Evolutionary conservation across 1,140 invertebrate genomes (phyloP).

Genomic region (Agrilus planipennis): DNA sequence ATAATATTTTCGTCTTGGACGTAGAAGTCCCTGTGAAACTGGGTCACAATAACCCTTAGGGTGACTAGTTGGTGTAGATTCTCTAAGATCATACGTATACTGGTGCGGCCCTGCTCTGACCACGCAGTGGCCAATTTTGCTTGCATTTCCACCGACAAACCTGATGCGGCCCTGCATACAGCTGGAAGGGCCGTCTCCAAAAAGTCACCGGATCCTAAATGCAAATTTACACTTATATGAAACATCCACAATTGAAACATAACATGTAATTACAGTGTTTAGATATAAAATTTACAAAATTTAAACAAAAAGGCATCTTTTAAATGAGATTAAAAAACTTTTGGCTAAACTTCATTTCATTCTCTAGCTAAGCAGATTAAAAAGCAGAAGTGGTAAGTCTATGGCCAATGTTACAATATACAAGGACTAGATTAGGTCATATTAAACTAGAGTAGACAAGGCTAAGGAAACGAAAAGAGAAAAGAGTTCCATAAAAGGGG

Average conservation of each 20-base stretch:
- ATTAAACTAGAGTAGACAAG: too few species aligned
- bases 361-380: too few species aligned
- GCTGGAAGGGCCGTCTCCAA: constrained; percentile 70
- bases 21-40: constrained; percentile 58
- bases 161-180: constrained; percentile 64
- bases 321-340: too few species aligned
- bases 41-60: constrained; percentile 61
- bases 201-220: constrained; percentile 60
- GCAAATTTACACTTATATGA: background rate
- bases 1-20: constrained; percentile 77
- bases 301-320: too few species aligned
- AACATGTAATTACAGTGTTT: too few species aligned
- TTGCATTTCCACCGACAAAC: constrained; percentile 63
- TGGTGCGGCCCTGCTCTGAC: constrained; percentile 57
- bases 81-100: constrained; percentile 61
- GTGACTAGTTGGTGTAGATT: constrained; percentile 82
- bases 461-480: too few species aligned
- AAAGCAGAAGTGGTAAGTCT: too few species aligned
- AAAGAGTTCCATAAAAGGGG: background rate
- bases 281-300: too few species aligned
- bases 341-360: too few species aligned
- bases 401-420: too few species aligned
- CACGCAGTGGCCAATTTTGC: constrained; percentile 68
- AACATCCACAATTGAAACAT: too few species aligned
- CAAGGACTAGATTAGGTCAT: too few species aligned